Evolutionary conservation across 1,140 invertebrate genomes (phyloP), one percentile per base, ranked within the genome.

Genomic region (Aporrectodea caliginosa): DNA sequence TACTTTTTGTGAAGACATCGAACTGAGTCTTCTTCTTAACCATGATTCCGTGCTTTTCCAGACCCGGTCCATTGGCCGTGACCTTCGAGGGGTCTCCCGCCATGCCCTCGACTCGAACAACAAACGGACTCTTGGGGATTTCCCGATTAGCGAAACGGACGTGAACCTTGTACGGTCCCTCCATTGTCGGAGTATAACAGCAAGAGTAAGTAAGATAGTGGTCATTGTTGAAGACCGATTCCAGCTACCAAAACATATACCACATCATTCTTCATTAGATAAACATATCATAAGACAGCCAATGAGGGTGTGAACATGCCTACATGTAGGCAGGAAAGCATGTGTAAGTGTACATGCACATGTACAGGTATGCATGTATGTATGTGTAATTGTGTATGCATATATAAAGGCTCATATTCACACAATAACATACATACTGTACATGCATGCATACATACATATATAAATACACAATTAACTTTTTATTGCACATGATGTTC

Each of bases 61-160:
- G 86, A 77, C 95, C 95, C 29, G 95, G 95, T 0, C 95, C 95
- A 43, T 91, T 92, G 2, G 93, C 94, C n/a, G 92, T 93, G 0
- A 95, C 93, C 88, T 95, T 95, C 2, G 88, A 91, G 0, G 94
- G 91, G 89, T 97, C 94, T 27, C 94, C 95, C 78, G 93, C 93
- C 83, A 92, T 91, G 35, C 93, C 93, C 84, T 93, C 91, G 35
- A 95, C 93, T 70, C 91, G 82, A 16, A 96, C 92, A 71, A 92
- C 92, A 80, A 94, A 92, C 29, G 94, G 94, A 79, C 92, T 93
- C 79, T 92, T 90, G 0, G 93, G 93, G 78, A 96, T 92, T 78
- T 92, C 92, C 1, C 93, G 89, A 1, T 92, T 92, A 32, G 93
- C 93, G 85, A 94, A 96, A 32, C 91, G 87, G 77, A 89, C 82